Conservation (phyloP, 2,797 vertebrate species). For the Zalophus californianus region DNA sequence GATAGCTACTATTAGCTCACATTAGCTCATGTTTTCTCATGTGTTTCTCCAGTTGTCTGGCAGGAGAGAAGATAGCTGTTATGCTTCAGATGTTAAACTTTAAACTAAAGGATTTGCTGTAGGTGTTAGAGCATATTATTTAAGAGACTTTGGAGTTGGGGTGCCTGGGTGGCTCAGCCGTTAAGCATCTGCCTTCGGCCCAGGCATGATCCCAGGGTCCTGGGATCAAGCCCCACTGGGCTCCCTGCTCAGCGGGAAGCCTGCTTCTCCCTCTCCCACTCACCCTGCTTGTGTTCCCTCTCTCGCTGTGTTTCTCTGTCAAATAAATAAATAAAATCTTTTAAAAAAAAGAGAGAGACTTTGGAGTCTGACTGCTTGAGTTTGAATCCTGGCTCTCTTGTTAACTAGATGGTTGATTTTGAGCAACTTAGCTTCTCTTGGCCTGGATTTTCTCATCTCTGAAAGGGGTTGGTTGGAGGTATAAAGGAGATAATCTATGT, state of each 20-base stretch:
- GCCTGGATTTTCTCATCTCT: conserved; percentile 12
- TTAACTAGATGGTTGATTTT: conserved; percentile 30
- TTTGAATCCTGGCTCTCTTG: conserved; percentile 47
- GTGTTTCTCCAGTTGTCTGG: conserved; percentile 3
- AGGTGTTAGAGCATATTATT: neutral
- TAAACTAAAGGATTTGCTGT: conserved; percentile 18
- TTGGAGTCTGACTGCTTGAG: neutral
- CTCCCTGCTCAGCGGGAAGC: no score
- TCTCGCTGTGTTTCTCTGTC: no score
- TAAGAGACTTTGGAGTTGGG: neutral
- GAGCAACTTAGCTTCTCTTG: neutral
- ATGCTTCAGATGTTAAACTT: neutral
- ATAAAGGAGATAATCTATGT: conserved; percentile 28
- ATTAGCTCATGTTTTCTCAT: conserved; percentile 41
- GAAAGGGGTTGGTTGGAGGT: conserved; percentile 60
- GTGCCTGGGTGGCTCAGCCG: no score
- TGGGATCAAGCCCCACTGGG: no score
- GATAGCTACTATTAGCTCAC: conserved; percentile 7
- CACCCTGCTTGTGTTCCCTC: no score
- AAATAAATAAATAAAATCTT: no score
- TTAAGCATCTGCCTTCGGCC: no score
- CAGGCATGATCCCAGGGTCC: no score
- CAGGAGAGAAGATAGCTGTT: conserved; percentile 6
- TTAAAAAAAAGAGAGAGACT: neutral
- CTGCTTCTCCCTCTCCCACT: no score